Percentiles rank a stretch among this genome's conserved stretches.
phyloP scores from a whole-genome alignment of 2,797 vertebrate genomes.

The Poeciliopsis paucimaculata region DNA sequence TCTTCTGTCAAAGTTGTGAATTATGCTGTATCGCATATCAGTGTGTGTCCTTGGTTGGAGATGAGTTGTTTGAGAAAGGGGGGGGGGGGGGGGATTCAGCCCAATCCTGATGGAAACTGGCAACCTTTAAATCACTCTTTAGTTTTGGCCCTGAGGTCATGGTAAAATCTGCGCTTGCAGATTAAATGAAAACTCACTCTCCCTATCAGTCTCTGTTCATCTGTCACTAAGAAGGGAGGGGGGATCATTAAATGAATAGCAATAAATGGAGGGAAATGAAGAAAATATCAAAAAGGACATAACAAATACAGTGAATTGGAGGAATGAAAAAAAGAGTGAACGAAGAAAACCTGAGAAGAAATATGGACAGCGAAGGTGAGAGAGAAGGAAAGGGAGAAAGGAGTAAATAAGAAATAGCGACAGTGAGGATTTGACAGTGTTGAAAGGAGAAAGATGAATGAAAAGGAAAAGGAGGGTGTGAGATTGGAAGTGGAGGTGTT shows the following conservation, averaged over 20 bases:
- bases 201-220: slow-evolving; percentile 41
- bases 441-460: neutral
- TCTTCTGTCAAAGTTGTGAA: slow-evolving; percentile 39
- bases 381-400: slow-evolving; percentile 1
- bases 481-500: slow-evolving; percentile 23
- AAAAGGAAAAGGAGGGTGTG: slow-evolving; percentile 28
- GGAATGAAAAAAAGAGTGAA: neutral
- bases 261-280: neutral
- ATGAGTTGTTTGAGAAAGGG: slow-evolving; percentile 74
- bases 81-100: slow-evolving; percentile 67
- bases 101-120: slow-evolving; percentile 57
- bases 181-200: slow-evolving; percentile 65
- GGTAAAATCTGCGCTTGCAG: slow-evolving; percentile 51
- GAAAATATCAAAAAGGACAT: neutral
- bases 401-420: slow-evolving; percentile 19
- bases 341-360: neutral
- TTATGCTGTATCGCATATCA: slow-evolving; percentile 53
- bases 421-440: slow-evolving; percentile 23
- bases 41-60: slow-evolving; percentile 66
- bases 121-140: slow-evolving; percentile 70
- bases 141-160: slow-evolving; percentile 53
- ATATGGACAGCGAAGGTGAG: neutral
- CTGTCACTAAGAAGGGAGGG: slow-evolving; percentile 18
- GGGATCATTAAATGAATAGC: neutral
- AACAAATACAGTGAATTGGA: neutral